Evolutionary conservation across 2,113 vertebrate genomes (phyloP), one percentile per base, ranked within the genome.

Genomic region (Gadus chalcogrammus): DNA sequence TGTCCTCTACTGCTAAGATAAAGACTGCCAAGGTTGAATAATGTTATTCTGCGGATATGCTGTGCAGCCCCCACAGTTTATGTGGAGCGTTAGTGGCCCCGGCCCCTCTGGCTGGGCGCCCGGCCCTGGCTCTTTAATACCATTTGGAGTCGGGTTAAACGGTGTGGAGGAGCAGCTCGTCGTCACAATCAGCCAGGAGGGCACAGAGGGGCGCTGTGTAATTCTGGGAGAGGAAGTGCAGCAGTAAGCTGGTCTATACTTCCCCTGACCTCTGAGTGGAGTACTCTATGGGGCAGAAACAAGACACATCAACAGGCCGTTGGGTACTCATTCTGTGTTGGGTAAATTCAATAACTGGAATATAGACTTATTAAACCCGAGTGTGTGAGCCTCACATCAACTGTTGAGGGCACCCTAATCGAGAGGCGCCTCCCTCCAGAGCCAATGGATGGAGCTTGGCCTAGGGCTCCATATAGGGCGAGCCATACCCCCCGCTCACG

Each of bases 111-210:
- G 80, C 79, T 70, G 42, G 48, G 42, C 7, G 77, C 85, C 84
- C 35, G 1, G 60, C 11, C 38, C 38, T 1, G 6, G 55, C 71
- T 81, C 79, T 86, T 84, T 83, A 80, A 86, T 84, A 82, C 69
- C 72, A 77, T 84, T 84, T 81, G 63, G 72, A 83, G 71, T 81
- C 48, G 55, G 74, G 71, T 86, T 81, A 83, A 84, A 77, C 59
- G 60, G 69, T 79, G 76, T 78, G 81, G 74, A 72, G 67, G 73
- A 83, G 71, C 76, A 64, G 76, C 77, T 79, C 72, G 27, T 85
- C 76, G 69, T 78, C 69, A 61, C 76, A 72, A 72, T 79, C 79
- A 78, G 72, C 56, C 70, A 72, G 28, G 15, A 72, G 72, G 69
- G 63, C 75, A 70, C 38, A 64, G 20, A 11, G 17, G 71, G 69